Base-by-base conservation (phyloP, 2,797 vertebrate genomes). In the Trichosurus vulpecula region DNA sequence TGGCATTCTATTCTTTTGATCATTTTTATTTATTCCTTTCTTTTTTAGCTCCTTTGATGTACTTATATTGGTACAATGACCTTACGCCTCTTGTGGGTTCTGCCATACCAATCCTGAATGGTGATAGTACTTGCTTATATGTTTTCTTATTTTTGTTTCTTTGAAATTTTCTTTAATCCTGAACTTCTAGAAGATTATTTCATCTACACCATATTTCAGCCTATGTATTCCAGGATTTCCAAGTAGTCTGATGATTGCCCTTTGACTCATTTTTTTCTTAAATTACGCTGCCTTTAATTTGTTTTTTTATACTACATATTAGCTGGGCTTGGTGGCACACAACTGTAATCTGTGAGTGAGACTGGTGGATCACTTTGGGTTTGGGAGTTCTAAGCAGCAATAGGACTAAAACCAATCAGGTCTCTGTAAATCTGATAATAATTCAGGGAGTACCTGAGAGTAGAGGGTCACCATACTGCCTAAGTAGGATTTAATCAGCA, bases 161-260 rank as follows among this genome's bases (percentile, higher is more conserved):
- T 90, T 93, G 57, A 91, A 87, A 35, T 35, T 95, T 91, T 90
- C 56, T 91, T 90, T 87, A 90, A 19, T 89, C 91, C 90, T 94
- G 90, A 95, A 3, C 29, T 74, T n/a, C 47, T 91, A 6, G 29
- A 61, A 90, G 10, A 54, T 90, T 54, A 51, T 93, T 94, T 95
- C 35, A 41, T 58, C 57, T 58, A 31, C 30, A 66, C 47, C 90
- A 0, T 90, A 53, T 58, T 90, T n/a, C 29, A 54, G 5, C 6
- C 51, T 57, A 19, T 6, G 56, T 66, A 66, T 66, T 66, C 13
- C 29, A 29, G 27, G 8, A 57, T 30, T 6, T 57, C 56, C 58
- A 66, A 66, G n/a, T 13, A 35, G 58, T 5, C 58, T 61, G 57
- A 13, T 61, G 57, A 61, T 35, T 35, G 3, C 31, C 31, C 29